Base-by-base conservation (phyloP, 1,140 invertebrate genomes). In the Tribolium madens region DNA sequence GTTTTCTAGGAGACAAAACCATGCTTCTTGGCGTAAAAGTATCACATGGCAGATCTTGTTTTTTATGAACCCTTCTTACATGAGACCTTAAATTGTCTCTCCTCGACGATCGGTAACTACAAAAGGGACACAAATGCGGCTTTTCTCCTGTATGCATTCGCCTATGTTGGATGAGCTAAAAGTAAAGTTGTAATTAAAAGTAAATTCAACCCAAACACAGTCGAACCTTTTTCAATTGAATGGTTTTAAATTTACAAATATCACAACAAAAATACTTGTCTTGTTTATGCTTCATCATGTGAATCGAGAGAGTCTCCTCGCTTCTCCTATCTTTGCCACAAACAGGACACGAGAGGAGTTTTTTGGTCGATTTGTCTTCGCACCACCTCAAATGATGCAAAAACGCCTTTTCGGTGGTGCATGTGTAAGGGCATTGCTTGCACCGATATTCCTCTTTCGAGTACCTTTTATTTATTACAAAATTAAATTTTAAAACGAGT, bases 141-240 rank as follows among this genome's bases (percentile, higher is more conserved):
- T 86, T 86, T 76, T 91, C 90, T 0, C 89, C 89, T 9, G 90
- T 91, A 78, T 91, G 90, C 87, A 91, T 90, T 15, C 86, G 79
- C 18, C 81, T 78, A 81, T 89, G 88, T 64, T 88, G 86, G 6
- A 86, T 82, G 14, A 89, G 83, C 26, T 87, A 79, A 26, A 76
- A 75, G 1, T 21, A 53, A 72, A 18, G 52, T 18, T 75, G 12
- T 60, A 70, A 42, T 3, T 26, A 26, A 26, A 26, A 3, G 0
- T 26, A 5, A 5, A 26, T 26, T 26, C 6, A 26, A 5, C 21
- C 3, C 21, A 42, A 42, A 42, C n/a, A 42, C n/a, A 10, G 1
- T 42, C 36, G 36, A 10, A 89, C 88, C 85, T 90, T 90, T 82
- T 89, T 90, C 21, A 90, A 76, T 81, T 90, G 89, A 3, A 90